Base-by-base conservation (phyloP, 2,888 invertebrate genomes). In the Blastobasis lacticolella region DNA sequence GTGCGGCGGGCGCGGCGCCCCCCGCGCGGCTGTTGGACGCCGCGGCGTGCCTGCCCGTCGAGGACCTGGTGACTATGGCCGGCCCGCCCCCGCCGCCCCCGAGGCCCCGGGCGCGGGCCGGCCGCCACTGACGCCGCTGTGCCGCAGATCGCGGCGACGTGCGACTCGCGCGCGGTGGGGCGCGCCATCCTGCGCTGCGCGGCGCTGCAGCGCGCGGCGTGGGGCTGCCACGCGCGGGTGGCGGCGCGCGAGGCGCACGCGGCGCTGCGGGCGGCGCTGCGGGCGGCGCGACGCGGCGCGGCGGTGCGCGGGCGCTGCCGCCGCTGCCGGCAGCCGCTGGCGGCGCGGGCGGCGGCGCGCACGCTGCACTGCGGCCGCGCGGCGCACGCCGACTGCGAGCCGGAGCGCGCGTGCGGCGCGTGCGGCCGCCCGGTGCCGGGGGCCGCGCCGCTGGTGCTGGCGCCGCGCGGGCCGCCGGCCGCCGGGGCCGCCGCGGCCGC, bases 361-460 rank as follows among this genome's bases (percentile, higher is more conserved):
- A 75, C 82, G 49, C 65, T 64, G 49, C 86, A 85, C 69, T 81
- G 84, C 67, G 75, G 71, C 50, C 78, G 82, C 62, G 83, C 80
- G n/a, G 50, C 56, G 48, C 83, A 83, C 74, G 68, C 66, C 42
- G 69, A 59, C 48, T 85, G 78, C 71, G 75, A 55, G 56, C 55
- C 61, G 55, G 77, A 68, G 63, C 10, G 59, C 46, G 46, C 67
- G 43, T 84, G 86, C 69, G 73, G 63, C 4, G 52, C 52, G 58
- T 84, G 85, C 73, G 79, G 79, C 0, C 67, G 65, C 6, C 58
- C 71, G 51, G 69, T 59, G 42, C 54, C 54, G 45, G 58, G 59
- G 50, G 55, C 57, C 51, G 7, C 63, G 55, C 59, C 67, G 53
- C 58, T 71, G 49, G 58, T 70, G 51, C 57, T 36, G 36, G 57